Base-by-base conservation (phyloP, 2,797 vertebrate genomes). In the Rhynchotus rufescens region DNA sequence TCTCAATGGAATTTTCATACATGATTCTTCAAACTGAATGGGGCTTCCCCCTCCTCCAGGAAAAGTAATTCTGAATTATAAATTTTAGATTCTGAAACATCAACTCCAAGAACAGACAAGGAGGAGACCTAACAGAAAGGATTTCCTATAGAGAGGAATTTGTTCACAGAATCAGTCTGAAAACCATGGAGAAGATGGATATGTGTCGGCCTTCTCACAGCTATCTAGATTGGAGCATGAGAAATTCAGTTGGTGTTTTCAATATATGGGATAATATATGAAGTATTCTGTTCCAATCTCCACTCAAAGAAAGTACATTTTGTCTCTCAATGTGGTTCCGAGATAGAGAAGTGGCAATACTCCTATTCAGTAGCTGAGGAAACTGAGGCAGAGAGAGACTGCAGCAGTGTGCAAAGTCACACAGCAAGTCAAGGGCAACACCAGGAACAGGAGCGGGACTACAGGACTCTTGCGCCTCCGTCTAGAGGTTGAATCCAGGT, bases 1-100 rank as follows among this genome's bases (percentile, higher is more conserved):
- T 74, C 22, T 75, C 57, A 77, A 32, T 68, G 42, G n/a, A 67
- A 54, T 93, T 92, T 93, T 57, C 83, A 88, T 84, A 68, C 20
- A 52, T 7, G 26, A 5, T 86, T 86, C 64, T 79, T 69, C 30
- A 71, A 14, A 23, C 7, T n/a, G 12, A 72, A 80, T 20, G 65
- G 83, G 54, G 15, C 47, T 93, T 93, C 7, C 78, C 71, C 28
- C 20, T 81, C 28, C 30, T 84, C 57, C 5, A 1, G 49, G 75
- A 86, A 90, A 80, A 86, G 32, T 22, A 61, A 74, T 67, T 77
- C 52, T 2, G 3, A 84, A 67, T 65, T 4, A 3, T 22, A 71
- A 12, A 52, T 1, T 0, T 26, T 65, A 80, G 57, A 45, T 34
- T 67, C 71, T 94, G 73, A 92, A 93, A 83, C 0, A 1, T 93